Evolutionary conservation across 2,797 vertebrate species (phyloP), one percentile per base, ranked within the genome.

Genomic region (Amphiprion clarkii): DNA sequence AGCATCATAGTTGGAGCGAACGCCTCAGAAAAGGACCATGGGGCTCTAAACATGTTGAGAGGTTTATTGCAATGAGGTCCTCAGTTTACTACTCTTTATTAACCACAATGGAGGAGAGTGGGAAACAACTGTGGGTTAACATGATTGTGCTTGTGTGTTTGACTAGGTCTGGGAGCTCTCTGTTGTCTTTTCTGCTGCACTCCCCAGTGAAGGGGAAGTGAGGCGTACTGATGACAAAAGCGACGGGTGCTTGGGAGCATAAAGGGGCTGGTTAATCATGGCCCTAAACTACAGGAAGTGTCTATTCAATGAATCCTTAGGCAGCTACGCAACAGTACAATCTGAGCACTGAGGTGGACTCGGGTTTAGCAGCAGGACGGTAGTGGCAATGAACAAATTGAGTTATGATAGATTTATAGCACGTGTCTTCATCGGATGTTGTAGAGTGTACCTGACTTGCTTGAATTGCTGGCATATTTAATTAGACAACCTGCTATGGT

Each of bases 241-340:
- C 76, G 78, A 67, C 74, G 88, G 88, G 75, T 88, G 89, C 87
- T 85, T 70, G 89, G 81, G 81, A 94, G 89, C 91, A 93, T 94
- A 95, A 95, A 92, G 84, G 87, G 83, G 72, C 87, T 85, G 90
- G 91, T 94, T 96, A 95, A 96, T 96, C 94, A 95, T 76, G 69
- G 90, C 93, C 93, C 90, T 95, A 92, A 94, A 94, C 86, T 90
- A 91, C 91, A 94, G 93, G 93, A 94, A 92, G 91, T 85, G 90
- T 83, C 84, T 92, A 87, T 92, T 93, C 84, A 93, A 74, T 88
- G 84, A 92, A 84, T 74, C 87, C 79, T 88, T 72, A 66, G 91
- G 90, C 88, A 85, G 85, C 74, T 44, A 60, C 81, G 85, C 83
- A 86, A 78, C 72, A 73, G 84, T 87, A 79, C 82, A 90, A 79